Percentiles rank a stretch among this genome's conserved stretches.
Conservation (phyloP, 1,140 invertebrate species). For the Brachionus plicatilis region DNA sequence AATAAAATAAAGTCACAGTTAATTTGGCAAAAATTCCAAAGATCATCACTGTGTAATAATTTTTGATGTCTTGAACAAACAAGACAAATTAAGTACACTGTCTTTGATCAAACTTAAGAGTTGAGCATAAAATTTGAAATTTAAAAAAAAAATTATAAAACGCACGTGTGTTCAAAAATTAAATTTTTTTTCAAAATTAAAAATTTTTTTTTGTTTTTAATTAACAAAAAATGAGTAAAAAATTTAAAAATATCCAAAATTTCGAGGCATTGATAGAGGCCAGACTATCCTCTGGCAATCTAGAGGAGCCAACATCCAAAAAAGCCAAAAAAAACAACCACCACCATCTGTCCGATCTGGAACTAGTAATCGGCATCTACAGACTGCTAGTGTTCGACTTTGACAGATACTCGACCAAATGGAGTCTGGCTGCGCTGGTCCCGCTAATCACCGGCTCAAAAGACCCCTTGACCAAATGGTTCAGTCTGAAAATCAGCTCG, state of each 20-base stretch:
- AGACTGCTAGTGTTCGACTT: neutral
- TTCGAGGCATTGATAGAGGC: neutral
- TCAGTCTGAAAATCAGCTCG: neutral
- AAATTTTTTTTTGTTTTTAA: neutral
- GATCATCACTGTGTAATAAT: no score
- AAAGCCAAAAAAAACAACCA: neutral
- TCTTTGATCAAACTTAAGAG: neutral
- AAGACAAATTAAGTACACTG: neutral
- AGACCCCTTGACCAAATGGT: neutral
- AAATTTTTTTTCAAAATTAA: neutral
- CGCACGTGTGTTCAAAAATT: neutral
- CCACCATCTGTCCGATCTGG: neutral
- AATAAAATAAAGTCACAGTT: no score
- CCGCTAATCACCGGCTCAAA: neutral
- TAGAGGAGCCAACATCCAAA: neutral
- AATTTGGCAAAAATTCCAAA: no score
- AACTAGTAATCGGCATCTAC: neutral
- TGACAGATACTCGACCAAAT: conserved; percentile 1
- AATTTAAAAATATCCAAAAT: neutral
- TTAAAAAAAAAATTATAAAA: neutral
- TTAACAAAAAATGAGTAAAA: neutral
- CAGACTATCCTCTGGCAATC: neutral
- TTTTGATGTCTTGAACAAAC: neutral
- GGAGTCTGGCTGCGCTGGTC: neutral
- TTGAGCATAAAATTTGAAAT: neutral